Percentiles rank a stretch among this genome's conserved stretches.
Conservation (phyloP, 2,113 vertebrate species). For the Prolemur simus region DNA sequence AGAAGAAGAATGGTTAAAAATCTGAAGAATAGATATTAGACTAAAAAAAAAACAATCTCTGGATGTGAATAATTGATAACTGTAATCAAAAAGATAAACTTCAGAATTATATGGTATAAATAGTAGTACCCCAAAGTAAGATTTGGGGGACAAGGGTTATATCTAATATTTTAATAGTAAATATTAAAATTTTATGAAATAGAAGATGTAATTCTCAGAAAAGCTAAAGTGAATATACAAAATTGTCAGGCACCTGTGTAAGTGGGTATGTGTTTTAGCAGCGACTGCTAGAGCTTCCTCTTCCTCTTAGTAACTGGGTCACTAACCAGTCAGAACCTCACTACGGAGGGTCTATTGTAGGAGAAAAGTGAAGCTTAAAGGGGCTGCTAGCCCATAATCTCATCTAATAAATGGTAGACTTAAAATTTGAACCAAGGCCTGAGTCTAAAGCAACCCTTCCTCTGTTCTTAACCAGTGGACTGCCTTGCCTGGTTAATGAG, state of each 20-base stretch:
- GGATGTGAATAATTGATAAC: background rate
- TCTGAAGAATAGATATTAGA: background rate
- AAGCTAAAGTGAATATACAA: background rate
- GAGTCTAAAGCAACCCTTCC: background rate
- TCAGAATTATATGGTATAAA: background rate
- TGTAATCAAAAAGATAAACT: background rate
- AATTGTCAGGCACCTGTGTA: background rate
- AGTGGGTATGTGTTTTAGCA: background rate
- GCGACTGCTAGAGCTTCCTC: background rate
- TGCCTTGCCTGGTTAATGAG: background rate
- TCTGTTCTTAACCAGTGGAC: background rate
- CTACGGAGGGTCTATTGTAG: background rate
- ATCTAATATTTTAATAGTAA: background rate
- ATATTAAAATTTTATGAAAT: background rate
- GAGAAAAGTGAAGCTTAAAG: background rate
- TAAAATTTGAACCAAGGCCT: background rate
- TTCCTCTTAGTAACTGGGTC: background rate
- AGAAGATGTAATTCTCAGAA: background rate
- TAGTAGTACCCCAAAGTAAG: background rate
- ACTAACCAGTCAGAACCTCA: background rate
- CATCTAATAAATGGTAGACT: background rate
- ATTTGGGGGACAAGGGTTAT: background rate
- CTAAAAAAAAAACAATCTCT: background rate
- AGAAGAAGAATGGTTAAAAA: background rate
- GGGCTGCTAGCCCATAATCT: background rate